Conservation (phyloP, 2,888 invertebrate species). For the Macaria liturata region DNA sequence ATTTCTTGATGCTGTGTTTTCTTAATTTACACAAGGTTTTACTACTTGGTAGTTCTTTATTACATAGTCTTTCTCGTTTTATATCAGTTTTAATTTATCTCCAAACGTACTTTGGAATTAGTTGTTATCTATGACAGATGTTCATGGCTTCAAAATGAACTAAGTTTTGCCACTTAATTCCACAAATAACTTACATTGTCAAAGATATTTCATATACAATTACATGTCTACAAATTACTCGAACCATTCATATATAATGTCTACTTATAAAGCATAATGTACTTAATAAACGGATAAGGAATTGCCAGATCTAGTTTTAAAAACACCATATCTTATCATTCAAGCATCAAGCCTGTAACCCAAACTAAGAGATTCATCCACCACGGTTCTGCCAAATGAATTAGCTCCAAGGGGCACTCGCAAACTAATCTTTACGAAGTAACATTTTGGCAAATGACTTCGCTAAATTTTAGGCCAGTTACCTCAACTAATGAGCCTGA, state of each 20-base stretch:
- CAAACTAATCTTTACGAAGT: constrained; percentile 54
- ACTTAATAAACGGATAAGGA: too few relatives aligned
- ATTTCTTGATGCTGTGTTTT: constrained; percentile 8
- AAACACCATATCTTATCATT: too few relatives aligned
- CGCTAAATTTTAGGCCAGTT: constrained; percentile 71
- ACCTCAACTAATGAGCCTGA: constrained; percentile 79
- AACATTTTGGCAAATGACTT: constrained; percentile 69
- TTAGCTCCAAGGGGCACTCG: constrained; percentile 44
- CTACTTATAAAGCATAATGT: too few relatives aligned
- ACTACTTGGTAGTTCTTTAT: background rate
- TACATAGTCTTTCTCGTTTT: too few relatives aligned
- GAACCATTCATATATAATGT: too few relatives aligned
- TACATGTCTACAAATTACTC: too few relatives aligned
- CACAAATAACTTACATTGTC: too few relatives aligned
- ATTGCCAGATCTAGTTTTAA: too few relatives aligned
- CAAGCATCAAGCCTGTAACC: constrained; percentile 1
- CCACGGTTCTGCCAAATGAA: constrained; percentile 37
- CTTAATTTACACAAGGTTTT: background rate
- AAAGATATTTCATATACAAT: too few relatives aligned
- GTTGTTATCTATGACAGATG: too few relatives aligned
- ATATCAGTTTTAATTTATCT: background rate
- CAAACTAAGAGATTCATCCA: constrained; percentile 34
- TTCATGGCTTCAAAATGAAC: too few relatives aligned
- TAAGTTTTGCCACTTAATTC: too few relatives aligned
- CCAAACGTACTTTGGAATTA: background rate